Evolutionary conservation across 2,888 invertebrate genomes (phyloP).

Genomic region (Hymenopus coronatus): DNA sequence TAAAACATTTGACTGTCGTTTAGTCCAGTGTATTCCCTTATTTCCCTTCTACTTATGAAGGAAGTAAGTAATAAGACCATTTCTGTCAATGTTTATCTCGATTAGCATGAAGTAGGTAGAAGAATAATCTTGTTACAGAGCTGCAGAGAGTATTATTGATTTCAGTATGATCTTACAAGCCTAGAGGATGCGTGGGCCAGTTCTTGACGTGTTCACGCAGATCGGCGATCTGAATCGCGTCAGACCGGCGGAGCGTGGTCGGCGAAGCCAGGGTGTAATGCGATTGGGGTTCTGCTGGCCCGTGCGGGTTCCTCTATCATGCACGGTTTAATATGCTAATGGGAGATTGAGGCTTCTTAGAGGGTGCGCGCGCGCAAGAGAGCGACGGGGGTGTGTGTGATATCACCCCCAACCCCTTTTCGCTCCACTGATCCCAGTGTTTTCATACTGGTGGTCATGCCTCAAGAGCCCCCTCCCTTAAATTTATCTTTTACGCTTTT

Average conservation of each 20-base stretch:
- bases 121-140: no score
- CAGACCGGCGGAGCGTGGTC: background rate
- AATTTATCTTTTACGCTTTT: background rate
- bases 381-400: background rate
- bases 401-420: background rate
- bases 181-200: no score
- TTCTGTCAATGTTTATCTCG: no score
- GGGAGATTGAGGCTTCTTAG: constrained; percentile 18
- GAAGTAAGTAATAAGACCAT: no score
- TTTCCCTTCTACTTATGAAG: no score
- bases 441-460: background rate
- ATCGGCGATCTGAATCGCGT: background rate
- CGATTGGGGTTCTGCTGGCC: constrained; percentile 3
- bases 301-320: constrained; percentile 15
- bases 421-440: background rate
- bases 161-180: no score
- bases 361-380: background rate
- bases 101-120: no score
- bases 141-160: no score
- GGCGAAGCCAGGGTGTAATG: background rate
- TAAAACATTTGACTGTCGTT: no score
- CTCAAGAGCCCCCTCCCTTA: background rate
- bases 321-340: constrained; percentile 29
- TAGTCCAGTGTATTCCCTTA: no score
- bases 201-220: no score